Base-by-base conservation (phyloP, 1,140 invertebrate species). In the Drosophila bifasciata region DNA sequence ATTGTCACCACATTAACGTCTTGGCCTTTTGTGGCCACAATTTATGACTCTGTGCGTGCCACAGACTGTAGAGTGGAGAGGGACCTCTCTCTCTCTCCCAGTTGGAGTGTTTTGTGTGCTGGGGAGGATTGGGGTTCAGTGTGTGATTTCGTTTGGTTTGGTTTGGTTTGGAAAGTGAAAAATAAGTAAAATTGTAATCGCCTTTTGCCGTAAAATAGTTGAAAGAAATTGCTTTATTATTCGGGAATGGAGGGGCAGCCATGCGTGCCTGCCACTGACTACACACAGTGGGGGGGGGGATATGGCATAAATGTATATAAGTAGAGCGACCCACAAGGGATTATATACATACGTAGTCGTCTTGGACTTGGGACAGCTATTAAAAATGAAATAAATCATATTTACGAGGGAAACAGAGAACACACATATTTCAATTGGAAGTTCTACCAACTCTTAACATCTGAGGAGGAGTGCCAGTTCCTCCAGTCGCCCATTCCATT, bases 1-100 rank as follows among this genome's bases (percentile, higher is more conserved):
- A 86, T 89, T 86, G 83, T 86, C 83, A 88, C 74, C 83, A 86
- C 83, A 88, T 86, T 86, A 88, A 88, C 83, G 83, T 88, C 83
- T 88, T 81, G 56, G 84, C 83, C 83, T 88, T 88, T 88, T 88
- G 84, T 88, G 84, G 84, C 60, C 66, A 88, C 70, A 83, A 88
- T 88, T 88, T 88, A 88, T 88, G 83, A 89, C 70, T 83, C 44
- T 53, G 59, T 76, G 81, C 79, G 76, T 83, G 80, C 62, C 55
- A 56, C 70, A 44, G 17, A n/a, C n/a, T 21, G 7, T 6, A 25
- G 23, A 25, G 23, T 3, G 6, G 32, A 36, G 32, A 36, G 32
- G 13, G 32, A 36, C 32, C 32, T 28, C 28, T 23, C 21, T 23
- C 21, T 23, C 2, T 44, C 13, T 25, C 53, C 28, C 44, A 52